Evolutionary conservation across 2,888 invertebrate genomes (phyloP).

Genomic region (Drosophila nigricruria): DNA sequence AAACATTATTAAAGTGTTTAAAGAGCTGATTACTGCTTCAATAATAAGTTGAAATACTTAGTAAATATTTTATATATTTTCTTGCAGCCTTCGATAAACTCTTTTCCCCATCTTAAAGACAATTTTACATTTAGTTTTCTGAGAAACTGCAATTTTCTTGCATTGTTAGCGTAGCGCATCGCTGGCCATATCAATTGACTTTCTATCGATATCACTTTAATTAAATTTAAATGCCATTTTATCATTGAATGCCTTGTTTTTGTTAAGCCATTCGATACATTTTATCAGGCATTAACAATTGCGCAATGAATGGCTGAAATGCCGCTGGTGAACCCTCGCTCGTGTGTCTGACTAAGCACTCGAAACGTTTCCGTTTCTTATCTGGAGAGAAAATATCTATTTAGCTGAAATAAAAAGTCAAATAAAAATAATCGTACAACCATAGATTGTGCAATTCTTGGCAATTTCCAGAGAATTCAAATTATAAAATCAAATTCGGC

Average conservation of each 20-base stretch:
- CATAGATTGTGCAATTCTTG: conserved; percentile 26
- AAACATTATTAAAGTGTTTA: neutral
- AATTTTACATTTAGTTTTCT: neutral
- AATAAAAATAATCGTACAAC: conserved; percentile 4
- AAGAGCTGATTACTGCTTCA: neutral
- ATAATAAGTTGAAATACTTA: neutral
- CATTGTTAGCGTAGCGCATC: neutral
- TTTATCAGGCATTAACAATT: conserved; percentile 30
- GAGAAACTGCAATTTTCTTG: neutral
- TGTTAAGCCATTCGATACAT: conserved; percentile 17
- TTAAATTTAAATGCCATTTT: conserved; percentile 31
- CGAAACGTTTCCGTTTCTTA: conserved; percentile 47
- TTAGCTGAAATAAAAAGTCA: neutral
- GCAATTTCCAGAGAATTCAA: neutral
- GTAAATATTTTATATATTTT: neutral
- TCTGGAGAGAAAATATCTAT: conserved; percentile 11
- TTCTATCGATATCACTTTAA: conserved; percentile 21
- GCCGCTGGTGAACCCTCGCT: conserved; percentile 11
- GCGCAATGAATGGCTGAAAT: conserved; percentile 28
- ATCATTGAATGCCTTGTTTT: conserved; percentile 28
- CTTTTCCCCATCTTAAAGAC: neutral
- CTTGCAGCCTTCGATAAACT: no score
- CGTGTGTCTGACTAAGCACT: conserved; percentile 40
- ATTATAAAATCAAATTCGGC: conserved; percentile 9
- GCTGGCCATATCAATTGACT: conserved; percentile 5